Percentiles rank a stretch among this genome's conserved stretches.
Conservation (phyloP, 1,140 invertebrate genomes). For the Chrysoperla carnea region DNA sequence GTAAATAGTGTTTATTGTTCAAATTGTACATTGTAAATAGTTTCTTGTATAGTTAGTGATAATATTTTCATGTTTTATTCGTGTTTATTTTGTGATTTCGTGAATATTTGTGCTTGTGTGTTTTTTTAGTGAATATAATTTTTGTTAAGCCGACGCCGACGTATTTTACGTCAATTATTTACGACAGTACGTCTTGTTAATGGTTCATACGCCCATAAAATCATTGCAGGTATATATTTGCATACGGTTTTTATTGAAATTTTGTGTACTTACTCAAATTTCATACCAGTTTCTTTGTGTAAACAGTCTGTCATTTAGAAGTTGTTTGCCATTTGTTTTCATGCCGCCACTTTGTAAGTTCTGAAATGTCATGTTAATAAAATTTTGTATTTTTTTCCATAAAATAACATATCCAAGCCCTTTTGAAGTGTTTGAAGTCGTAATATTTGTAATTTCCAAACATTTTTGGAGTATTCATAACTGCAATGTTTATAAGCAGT, state of each 20-base stretch:
- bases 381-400: too few relatives aligned
- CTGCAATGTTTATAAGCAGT: too few relatives aligned
- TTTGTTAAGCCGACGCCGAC: conserved; percentile 20
- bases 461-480: too few relatives aligned
- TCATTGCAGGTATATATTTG: conserved; percentile 13
- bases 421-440: too few relatives aligned
- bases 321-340: conserved; percentile 15
- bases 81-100: conserved; percentile 18
- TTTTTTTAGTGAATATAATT: conserved; percentile 16
- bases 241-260: background rate
- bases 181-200: conserved; percentile 17
- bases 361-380: background rate
- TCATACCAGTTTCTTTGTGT: conserved; percentile 17
- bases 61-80: conserved; percentile 24
- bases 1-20: conserved; percentile 17
- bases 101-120: conserved; percentile 20
- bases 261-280: conserved; percentile 5
- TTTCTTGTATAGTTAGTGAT: conserved; percentile 26
- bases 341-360: background rate
- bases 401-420: too few relatives aligned
- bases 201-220: conserved; percentile 8
- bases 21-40: conserved; percentile 26
- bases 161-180: conserved; percentile 11
- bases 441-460: too few relatives aligned
- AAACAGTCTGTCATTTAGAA: conserved; percentile 7